Conservation (phyloP, 2,113 vertebrate genomes). For the Amblyopsis rosae region DNA sequence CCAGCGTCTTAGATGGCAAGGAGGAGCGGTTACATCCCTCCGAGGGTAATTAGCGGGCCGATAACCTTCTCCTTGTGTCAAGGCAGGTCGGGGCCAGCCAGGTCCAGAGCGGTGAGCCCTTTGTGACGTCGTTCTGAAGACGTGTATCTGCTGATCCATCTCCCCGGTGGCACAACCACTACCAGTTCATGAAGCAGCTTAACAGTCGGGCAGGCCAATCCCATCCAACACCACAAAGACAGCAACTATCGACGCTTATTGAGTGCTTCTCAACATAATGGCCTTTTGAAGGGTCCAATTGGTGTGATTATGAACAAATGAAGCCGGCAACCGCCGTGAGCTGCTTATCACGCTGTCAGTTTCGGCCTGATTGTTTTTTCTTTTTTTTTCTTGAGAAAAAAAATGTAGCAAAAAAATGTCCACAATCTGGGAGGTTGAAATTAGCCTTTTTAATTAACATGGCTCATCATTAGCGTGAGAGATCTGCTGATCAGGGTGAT, state of each 20-base stretch:
- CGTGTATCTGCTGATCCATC: slow-evolving; percentile 22
- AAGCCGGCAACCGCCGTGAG: slow-evolving; percentile 33
- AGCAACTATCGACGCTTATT: slow-evolving; percentile 24
- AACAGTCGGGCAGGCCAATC: not conserved
- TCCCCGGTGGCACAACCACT: slow-evolving; percentile 1
- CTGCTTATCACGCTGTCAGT: slow-evolving; percentile 37
- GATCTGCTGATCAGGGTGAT: not conserved
- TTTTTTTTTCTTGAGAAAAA: slow-evolving; percentile 32
- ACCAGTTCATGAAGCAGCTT: not conserved
- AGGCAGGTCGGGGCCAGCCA: slow-evolving; percentile 43
- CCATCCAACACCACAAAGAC: slow-evolving; percentile 12
- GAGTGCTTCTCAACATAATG: slow-evolving; percentile 19
- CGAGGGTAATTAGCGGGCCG: slow-evolving; percentile 62
- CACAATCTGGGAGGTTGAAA: slow-evolving; percentile 50
- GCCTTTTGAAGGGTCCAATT: slow-evolving; percentile 25
- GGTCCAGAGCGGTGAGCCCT: slow-evolving; percentile 6
- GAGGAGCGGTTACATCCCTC: slow-evolving; percentile 40
- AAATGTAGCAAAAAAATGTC: not conserved
- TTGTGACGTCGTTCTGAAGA: slow-evolving; percentile 38
- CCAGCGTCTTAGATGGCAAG: slow-evolving; percentile 36
- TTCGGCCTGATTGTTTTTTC: slow-evolving; percentile 10
- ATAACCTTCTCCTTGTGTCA: slow-evolving; percentile 52
- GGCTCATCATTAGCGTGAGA: slow-evolving; percentile 2
- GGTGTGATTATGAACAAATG: slow-evolving; percentile 33
- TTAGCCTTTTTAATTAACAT: slow-evolving; percentile 58